phyloP scores from a whole-genome alignment of 2,113 vertebrate species.

The Heterocephalus glaber region DNA sequence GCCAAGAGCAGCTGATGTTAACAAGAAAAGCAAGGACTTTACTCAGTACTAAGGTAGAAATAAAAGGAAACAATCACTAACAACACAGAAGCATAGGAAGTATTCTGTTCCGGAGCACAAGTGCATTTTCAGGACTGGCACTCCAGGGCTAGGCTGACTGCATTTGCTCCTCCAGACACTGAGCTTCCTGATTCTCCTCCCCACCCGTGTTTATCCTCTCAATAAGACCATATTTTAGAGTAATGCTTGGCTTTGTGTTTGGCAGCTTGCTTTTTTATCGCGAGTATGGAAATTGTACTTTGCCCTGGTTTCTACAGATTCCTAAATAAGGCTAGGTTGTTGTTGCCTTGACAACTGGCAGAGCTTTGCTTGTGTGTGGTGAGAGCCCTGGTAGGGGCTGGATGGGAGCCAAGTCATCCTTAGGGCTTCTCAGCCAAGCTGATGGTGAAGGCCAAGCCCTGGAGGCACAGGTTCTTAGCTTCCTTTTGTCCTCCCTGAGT shows the following conservation, averaged over 20 bases:
- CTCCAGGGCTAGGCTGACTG: background rate
- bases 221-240: constrained; percentile 52
- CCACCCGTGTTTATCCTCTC: constrained; percentile 49
- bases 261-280: constrained; percentile 7
- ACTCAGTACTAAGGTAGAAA: background rate
- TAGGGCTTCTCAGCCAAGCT: background rate
- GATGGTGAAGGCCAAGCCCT: background rate
- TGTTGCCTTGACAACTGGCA: constrained; percentile 55
- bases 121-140: background rate
- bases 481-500: background rate
- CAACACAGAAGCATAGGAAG: background rate
- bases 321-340: constrained; percentile 43
- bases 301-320: constrained; percentile 65
- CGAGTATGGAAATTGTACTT: constrained; percentile 57
- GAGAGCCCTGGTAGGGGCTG: background rate
- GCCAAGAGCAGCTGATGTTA: constrained; percentile 12
- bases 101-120: background rate
- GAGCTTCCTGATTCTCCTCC: constrained; percentile 41
- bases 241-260: constrained; percentile 31
- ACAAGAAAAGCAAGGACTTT: background rate
- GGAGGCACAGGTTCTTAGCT: background rate
- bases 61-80: background rate
- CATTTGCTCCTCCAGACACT: background rate
- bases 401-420: background rate
- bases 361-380: constrained; percentile 10